Base-by-base conservation (phyloP, 2,797 vertebrate species). In the Cheirogaleus major region DNA sequence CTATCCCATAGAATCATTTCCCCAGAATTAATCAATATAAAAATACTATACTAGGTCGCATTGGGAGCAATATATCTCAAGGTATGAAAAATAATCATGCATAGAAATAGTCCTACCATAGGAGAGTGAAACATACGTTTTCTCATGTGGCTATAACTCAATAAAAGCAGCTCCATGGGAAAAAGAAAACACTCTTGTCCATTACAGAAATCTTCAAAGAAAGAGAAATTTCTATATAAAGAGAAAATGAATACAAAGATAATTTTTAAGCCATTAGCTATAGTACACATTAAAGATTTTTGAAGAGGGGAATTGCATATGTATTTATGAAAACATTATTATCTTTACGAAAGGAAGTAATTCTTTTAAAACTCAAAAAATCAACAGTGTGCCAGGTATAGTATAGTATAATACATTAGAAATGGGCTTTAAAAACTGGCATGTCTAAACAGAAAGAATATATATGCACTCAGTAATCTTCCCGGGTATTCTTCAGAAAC, bases 21-120 rank as follows among this genome's bases (percentile, higher is more conserved):
- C 15, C 22, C 41, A 50, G 25, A 91, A 95, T 95, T 96, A 96
- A 94, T 97, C 90, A 95, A 48, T 95, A 52, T 82, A 57, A 88
- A 95, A 95, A 73, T 70, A 78, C 32, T 75, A 76, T 11, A 86
- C 22, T 67, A 73, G 43, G 25, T 93, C 81, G 14, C n/a, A 70
- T 69, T 70, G 57, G 83, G 61, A 97, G 17, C 50, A 85, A 76
- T 92, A 43, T 94, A 95, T 75, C 91, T 96, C 45, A 22, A 78
- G 32, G 84, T 15, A 38, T 63, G 67, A 90, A 90, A 96, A 93
- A 85, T 82, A 94, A 96, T 87, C 32, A 45, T 79, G 55, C 52
- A 30, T 86, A 86, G 92, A 93, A 95, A 83, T 73, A 90, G 50
- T 52, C 7, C 22, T 91, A 52, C 0, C 6, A 95, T 55, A 88